Percentiles rank a stretch among this genome's conserved stretches.
Conservation (phyloP, 2,113 vertebrate species). For the Phrynosoma platyrhinos region DNA sequence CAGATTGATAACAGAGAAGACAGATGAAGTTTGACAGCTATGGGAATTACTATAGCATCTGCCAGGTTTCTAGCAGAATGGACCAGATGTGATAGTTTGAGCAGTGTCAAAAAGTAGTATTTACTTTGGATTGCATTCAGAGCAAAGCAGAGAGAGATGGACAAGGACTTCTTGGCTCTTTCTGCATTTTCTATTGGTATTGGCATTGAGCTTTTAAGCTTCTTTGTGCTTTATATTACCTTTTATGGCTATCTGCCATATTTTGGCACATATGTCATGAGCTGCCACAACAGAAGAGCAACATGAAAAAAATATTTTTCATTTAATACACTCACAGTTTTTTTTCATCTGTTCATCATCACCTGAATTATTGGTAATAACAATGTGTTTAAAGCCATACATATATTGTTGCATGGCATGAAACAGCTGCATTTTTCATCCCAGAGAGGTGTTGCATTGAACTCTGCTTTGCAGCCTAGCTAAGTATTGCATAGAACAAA, state of each 20-base stretch:
- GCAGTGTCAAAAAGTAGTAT: not conserved
- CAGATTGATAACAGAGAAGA: not conserved
- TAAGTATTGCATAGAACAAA: no score
- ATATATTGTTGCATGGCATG: no score
- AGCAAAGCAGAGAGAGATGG: conserved; percentile 17
- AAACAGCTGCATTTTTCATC: no score
- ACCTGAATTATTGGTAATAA: no score
- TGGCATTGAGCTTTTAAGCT: not conserved
- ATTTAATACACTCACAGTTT: no score
- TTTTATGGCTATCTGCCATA: not conserved
- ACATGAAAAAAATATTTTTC: not conserved
- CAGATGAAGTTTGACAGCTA: not conserved
- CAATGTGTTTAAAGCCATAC: no score
- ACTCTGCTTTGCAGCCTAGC: no score
- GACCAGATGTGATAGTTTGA: conserved; percentile 27
- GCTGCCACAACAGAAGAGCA: not conserved
- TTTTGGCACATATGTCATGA: not conserved
- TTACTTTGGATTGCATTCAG: conserved; percentile 5
- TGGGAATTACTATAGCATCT: not conserved
- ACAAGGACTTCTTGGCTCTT: not conserved
- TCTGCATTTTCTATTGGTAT: not conserved
- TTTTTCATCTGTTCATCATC: no score
- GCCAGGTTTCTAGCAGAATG: conserved; percentile 18
- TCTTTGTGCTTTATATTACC: not conserved
- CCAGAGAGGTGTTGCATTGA: no score